phyloP scores from a whole-genome alignment of 30 jellyfish, hydroid and myxozoan genomes.

The Calvadosia cruxmelitensis region DNA sequence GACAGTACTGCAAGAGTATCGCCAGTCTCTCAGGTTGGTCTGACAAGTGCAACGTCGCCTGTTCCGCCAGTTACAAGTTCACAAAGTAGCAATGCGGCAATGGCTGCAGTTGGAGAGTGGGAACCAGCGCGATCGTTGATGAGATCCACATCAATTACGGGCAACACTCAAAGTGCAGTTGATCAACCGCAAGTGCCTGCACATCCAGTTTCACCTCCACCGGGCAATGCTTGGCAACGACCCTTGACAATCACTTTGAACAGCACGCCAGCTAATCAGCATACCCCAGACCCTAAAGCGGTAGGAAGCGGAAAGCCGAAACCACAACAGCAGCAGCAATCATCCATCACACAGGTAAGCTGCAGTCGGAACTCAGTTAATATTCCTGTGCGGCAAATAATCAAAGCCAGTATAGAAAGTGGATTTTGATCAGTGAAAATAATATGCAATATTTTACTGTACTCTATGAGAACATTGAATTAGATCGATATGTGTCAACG shows the following conservation, averaged over 20 bases:
- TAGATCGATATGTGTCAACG: too few relatives aligned
- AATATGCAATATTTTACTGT: too few relatives aligned
- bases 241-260: constrained; percentile 61
- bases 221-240: constrained; percentile 91
- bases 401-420: background rate
- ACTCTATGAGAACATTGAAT: too few relatives aligned
- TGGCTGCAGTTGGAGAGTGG: constrained; percentile 99
- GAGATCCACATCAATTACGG: constrained; percentile 40
- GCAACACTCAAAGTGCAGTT: constrained; percentile 15
- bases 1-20: constrained; percentile 24
- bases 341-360: constrained; percentile 52
- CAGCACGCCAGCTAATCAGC: constrained; percentile 7
- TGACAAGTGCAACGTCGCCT: background rate
- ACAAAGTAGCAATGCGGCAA: constrained; percentile 82
- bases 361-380: background rate
- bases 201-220: constrained; percentile 43
- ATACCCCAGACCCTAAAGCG: constrained; percentile 86
- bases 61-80: constrained; percentile 17
- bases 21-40: constrained; percentile 15
- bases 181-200: constrained; percentile 31
- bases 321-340: too few relatives aligned
- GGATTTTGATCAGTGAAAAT: background rate
- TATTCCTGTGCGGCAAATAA: background rate
- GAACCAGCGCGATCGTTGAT: constrained; percentile 90
- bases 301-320: constrained; percentile 96